Evolutionary conservation across 2,797 vertebrate species (phyloP), one percentile per base, ranked within the genome.

Genomic region (Smutsia temminckii): DNA sequence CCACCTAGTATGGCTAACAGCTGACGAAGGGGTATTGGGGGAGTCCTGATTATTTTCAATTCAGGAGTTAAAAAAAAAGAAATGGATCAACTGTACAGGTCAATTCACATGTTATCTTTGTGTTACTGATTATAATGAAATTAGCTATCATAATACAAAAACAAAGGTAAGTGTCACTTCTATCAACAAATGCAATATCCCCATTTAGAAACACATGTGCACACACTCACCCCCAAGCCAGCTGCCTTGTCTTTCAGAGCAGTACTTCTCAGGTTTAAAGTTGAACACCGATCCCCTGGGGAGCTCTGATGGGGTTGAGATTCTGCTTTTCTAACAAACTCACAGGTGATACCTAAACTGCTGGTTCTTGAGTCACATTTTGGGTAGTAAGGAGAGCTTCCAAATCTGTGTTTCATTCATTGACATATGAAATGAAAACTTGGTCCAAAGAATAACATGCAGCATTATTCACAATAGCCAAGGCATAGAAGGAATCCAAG

Each of bases 361-460:
- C 32, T 84, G 49, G 32, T 71, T n/a, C n/a, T 49, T 78, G 6
- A 57, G 23, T 66, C 63, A 53, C 6, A 86, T 27, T 89, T 66
- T 55, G 18, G 8, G 23, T 51, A 34, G 40, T 21, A 92, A 25
- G 20, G 9, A 79, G 0, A 88, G 61, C 40, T 80, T 75, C 78
- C n/a, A 93, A 69, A 87, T 64, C 49, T 71, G 46, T 69, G 49
- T 84, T 93, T 87, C 72, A 84, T 29, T 79, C 71, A 84, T 10
- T 53, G 20, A 51, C 7, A 84, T 78, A 68, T 89, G 23, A 83
- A 42, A 37, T 59, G 18, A 92, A 85, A 92, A 86, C 25, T 64
- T 55, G 40, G 78, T 74, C 18, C 68, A 83, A 74, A 7, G 21
- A 64, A 63, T 66, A 32, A 83, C 83, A 89, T 8, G 25, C 37